Evolutionary conservation across 2,113 vertebrate genomes (phyloP).

Genomic region (Theropithecus gelada): DNA sequence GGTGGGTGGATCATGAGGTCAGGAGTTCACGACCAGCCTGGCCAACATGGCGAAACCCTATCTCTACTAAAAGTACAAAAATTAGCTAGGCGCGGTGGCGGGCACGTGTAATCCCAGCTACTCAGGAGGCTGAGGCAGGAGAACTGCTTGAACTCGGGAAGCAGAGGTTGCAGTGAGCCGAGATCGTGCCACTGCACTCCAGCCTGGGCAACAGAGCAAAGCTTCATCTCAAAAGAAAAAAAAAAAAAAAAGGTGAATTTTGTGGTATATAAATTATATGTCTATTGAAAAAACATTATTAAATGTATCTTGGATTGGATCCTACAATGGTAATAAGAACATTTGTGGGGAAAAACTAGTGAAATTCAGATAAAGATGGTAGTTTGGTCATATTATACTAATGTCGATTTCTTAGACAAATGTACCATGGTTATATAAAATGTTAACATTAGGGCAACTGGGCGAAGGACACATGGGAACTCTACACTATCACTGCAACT

Average conservation of each 20-base stretch:
- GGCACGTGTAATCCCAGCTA: too few species aligned
- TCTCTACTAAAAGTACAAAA: too few species aligned
- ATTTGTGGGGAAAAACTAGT: slow-evolving; percentile 9
- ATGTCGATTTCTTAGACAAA: slow-evolving; percentile 38
- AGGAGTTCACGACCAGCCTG: too few species aligned
- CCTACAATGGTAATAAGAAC: neutral
- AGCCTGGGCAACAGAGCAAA: too few species aligned
- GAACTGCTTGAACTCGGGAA: too few species aligned
- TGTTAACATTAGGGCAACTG: slow-evolving; percentile 18
- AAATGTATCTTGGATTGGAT: neutral
- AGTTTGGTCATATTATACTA: slow-evolving; percentile 35
- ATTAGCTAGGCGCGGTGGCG: too few species aligned
- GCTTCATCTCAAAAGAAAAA: too few species aligned
- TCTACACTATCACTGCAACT: neutral
- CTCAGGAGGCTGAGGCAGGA: too few species aligned
- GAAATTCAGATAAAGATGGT: neutral
- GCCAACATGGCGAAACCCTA: too few species aligned
- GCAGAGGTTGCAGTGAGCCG: too few species aligned
- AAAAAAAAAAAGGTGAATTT: neutral
- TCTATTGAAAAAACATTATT: neutral
- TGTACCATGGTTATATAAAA: neutral
- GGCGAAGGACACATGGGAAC: neutral
- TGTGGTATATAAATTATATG: neutral
- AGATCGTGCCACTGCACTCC: too few species aligned
- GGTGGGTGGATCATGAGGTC: too few species aligned